Base-by-base conservation (phyloP, 2,888 invertebrate genomes). In the Papilio elwesi region DNA sequence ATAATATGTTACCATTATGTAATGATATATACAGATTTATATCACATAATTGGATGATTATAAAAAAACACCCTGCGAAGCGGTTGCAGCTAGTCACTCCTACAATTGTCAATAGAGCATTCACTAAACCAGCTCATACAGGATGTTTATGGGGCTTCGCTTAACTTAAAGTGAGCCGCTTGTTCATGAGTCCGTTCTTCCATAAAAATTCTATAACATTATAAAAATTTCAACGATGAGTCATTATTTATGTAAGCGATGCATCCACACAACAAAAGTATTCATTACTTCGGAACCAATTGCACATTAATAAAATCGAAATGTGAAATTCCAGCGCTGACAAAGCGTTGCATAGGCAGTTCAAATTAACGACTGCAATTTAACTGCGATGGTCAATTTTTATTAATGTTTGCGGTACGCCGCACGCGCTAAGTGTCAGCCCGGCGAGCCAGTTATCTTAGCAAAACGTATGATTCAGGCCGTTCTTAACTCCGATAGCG, bases 351-450 rank as follows among this genome's bases (percentile, higher is more conserved):
- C 85, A 87, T 89, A 88, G 87, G 83, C 83, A 80, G 83, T 85
- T 83, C 82, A 81, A 79, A 81, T 88, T 90, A 89, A 90, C 88
- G 88, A 87, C 81, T 75, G 76, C 77, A 81, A 83, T 77, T 83
- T 83, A 79, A 81, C 83, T 69, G 76, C 77, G 78, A 78, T 79
- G 81, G 74, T 79, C 80, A 81, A 83, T 75, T 86, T 87, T 90
- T 26, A 26, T 26, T 87, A 88, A 88, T 87, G 85, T 84, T 80
- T 90, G 92, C 83, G 92, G 92, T 87, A 73, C 81, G 85, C 92
- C 91, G 78, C 89, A 52, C 26, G 78, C 74, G 75, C 77, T 78
- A 76, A 78, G 53, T 59, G 59, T 68, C 13, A 7, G 65, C 64
- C 13, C 26, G 43, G 4, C 75, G 76, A 76, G 75, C 73, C 74